A percentile compares a stretch with the other conserved stretches of the same genome.
phyloP scores from a whole-genome alignment of 2,888 invertebrate species.

The Drosophila atroscutellata region DNA sequence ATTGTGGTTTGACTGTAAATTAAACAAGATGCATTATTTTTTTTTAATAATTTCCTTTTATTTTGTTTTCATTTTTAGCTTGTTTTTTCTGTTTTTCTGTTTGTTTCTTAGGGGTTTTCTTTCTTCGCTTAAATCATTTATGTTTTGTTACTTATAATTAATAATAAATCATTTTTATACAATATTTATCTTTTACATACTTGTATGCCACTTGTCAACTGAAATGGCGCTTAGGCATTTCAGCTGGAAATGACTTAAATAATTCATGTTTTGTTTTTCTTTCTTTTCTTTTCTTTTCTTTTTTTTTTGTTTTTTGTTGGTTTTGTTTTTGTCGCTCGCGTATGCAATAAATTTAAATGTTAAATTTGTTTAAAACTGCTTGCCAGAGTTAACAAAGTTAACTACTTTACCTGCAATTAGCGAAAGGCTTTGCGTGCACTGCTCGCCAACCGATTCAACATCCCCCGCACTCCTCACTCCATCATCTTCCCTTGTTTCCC shows the following conservation, averaged over 20 bases:
- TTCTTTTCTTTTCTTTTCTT: slow-evolving; percentile 1
- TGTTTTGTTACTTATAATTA: slow-evolving; percentile 68
- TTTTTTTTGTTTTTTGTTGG: background rate
- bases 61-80: slow-evolving; percentile 74
- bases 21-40: background rate
- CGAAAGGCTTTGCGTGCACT: slow-evolving; percentile 71
- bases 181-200: slow-evolving; percentile 72
- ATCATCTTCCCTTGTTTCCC: background rate
- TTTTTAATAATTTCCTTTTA: slow-evolving; percentile 77
- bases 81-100: slow-evolving; percentile 56
- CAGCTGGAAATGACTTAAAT: slow-evolving; percentile 69
- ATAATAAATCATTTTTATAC: slow-evolving; percentile 81
- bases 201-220: slow-evolving; percentile 61
- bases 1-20: background rate
- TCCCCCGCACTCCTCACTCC: slow-evolving; percentile 17
- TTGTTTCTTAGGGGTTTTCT: slow-evolving; percentile 55
- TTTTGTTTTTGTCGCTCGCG: slow-evolving; percentile 46
- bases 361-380: slow-evolving; percentile 74
- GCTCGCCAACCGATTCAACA: slow-evolving; percentile 44
- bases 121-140: slow-evolving; percentile 66
- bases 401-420: slow-evolving; percentile 72
- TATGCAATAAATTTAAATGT: slow-evolving; percentile 62
- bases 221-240: slow-evolving; percentile 58
- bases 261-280: slow-evolving; percentile 34
- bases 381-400: slow-evolving; percentile 72